Evolutionary conservation across 2,888 invertebrate species (phyloP).

Genomic region (Ptycholaimellus sp.): DNA sequence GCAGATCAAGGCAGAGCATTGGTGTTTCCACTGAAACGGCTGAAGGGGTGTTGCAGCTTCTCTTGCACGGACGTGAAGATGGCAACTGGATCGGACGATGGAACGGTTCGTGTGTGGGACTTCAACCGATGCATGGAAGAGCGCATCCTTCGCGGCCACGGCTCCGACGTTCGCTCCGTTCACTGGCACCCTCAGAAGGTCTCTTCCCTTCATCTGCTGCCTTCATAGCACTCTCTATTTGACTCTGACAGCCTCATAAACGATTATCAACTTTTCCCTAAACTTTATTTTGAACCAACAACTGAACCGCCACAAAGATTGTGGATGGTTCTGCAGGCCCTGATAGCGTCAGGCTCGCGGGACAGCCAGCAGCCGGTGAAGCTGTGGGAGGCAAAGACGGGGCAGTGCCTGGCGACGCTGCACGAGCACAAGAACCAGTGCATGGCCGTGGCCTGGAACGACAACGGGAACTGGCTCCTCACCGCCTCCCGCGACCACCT

Average conservation of each 20-base stretch:
- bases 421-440: slow-evolving; percentile 98
- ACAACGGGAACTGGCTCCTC: slow-evolving; percentile 84
- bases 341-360: slow-evolving; percentile 91
- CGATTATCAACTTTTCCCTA: too few relatives aligned
- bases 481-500: slow-evolving; percentile 94
- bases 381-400: slow-evolving; percentile 93
- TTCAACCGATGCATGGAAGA: slow-evolving; percentile 80
- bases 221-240: too few relatives aligned
- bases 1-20: too few relatives aligned
- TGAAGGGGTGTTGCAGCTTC: slow-evolving; percentile 57
- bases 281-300: too few relatives aligned
- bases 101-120: slow-evolving; percentile 93
- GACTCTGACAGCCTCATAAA: too few relatives aligned
- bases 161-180: slow-evolving; percentile 38
- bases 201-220: too few relatives aligned
- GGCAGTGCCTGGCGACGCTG: slow-evolving; percentile 75
- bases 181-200: slow-evolving; percentile 98
- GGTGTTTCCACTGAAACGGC: too few relatives aligned
- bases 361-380: slow-evolving; percentile 98
- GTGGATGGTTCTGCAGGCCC: slow-evolving; percentile 93
- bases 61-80: slow-evolving; percentile 95
- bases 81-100: slow-evolving; percentile 96
- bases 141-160: slow-evolving; percentile 42
- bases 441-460: slow-evolving; percentile 97
- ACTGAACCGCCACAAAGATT: too few relatives aligned